Conservation (phyloP, 2,888 invertebrate genomes). For the Lottia gigantea region DNA sequence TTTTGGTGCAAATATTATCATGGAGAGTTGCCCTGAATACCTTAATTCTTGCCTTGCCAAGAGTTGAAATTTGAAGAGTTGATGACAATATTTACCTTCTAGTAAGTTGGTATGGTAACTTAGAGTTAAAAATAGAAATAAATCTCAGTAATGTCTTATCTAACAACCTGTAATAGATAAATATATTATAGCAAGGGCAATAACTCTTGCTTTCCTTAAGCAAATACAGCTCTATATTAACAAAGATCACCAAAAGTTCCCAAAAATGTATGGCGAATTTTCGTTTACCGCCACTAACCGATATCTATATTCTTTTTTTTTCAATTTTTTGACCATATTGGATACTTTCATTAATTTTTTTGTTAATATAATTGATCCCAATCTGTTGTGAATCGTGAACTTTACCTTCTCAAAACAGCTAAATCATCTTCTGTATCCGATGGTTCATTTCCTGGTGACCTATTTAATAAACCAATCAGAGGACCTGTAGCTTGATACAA, state of each 20-base stretch:
- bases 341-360: background rate
- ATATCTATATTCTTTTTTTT: background rate
- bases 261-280: too few species aligned
- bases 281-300: too few species aligned
- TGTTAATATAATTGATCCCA: too few species aligned
- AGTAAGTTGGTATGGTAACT: constrained; percentile 55
- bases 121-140: constrained; percentile 49
- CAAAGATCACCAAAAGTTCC: too few species aligned
- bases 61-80: too few species aligned
- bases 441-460: constrained; percentile 37
- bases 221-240: too few species aligned
- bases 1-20: too few species aligned
- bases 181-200: too few species aligned
- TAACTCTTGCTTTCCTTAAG: too few species aligned
- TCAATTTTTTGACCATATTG: background rate
- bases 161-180: constrained; percentile 47
- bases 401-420: constrained; percentile 49
- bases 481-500: constrained; percentile 61
- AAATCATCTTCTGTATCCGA: constrained; percentile 45
- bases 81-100: constrained; percentile 41
- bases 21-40: too few species aligned
- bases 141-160: constrained; percentile 59
- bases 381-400: background rate
- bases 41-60: too few species aligned
- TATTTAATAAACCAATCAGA: constrained; percentile 54